Conservation (phyloP, 2,888 invertebrate genomes). For the Tenthredo notha region DNA sequence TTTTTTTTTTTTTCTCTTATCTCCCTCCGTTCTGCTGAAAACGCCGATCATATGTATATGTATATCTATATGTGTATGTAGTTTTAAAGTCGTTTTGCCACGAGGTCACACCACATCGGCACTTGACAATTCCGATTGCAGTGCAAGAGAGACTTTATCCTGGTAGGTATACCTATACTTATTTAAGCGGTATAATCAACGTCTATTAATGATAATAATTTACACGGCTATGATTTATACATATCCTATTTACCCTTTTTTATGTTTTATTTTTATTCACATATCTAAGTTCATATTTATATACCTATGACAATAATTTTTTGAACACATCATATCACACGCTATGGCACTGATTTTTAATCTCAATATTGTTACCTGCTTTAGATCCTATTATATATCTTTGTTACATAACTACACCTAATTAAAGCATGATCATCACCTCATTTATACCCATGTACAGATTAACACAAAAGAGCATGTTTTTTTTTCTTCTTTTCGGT, state of each 20-base stretch:
- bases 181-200: not conserved
- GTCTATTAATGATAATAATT: not conserved
- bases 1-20: not conserved
- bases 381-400: not conserved
- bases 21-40: not conserved
- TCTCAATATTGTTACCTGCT: not conserved
- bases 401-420: not conserved
- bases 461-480: not conserved
- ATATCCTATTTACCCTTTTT: not conserved
- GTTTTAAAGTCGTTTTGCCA: not conserved
- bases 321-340: not conserved
- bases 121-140: constrained; percentile 1
- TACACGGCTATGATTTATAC: not conserved
- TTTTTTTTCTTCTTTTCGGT: too few relatives aligned
- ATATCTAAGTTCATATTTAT: not conserved
- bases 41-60: not conserved
- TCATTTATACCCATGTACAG: not conserved
- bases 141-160: not conserved
- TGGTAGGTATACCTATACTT: not conserved
- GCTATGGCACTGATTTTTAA: not conserved
- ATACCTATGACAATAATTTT: not conserved
- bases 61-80: not conserved
- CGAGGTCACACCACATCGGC: constrained; percentile 15
- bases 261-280: not conserved
- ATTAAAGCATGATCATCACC: not conserved